Evolutionary conservation across 2,888 invertebrate genomes (phyloP).

Genomic region (Ochropleura plecta): DNA sequence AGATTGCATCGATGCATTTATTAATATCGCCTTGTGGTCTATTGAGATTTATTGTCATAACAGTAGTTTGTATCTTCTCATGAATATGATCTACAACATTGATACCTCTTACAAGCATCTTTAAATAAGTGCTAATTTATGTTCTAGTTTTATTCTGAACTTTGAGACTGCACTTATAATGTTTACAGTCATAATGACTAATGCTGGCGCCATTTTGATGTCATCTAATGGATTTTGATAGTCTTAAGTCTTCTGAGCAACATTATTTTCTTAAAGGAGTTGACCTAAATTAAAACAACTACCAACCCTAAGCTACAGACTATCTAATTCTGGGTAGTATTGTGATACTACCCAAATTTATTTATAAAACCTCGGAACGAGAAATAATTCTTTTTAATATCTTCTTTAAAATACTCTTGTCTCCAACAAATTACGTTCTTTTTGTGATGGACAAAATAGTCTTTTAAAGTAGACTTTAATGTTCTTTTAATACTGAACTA

Average conservation of each 20-base stretch:
- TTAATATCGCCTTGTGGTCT: slow-evolving; percentile 51
- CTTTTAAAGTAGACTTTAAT: not conserved
- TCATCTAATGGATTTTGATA: not conserved
- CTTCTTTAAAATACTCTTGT: not conserved
- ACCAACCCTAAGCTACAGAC: not conserved
- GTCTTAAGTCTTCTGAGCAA: not conserved
- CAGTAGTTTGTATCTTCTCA: slow-evolving; percentile 44
- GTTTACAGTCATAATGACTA: not conserved
- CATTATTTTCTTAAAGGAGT: not conserved
- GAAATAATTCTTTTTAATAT: not conserved
- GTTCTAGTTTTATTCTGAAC: slow-evolving; percentile 12
- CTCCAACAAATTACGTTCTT: not conserved
- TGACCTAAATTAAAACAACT: not conserved
- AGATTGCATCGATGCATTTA: slow-evolving; percentile 41
- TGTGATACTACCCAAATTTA: too few relatives aligned
- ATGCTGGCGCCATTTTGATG: slow-evolving; percentile 5
- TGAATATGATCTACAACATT: slow-evolving; percentile 60
- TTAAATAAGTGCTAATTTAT: slow-evolving; percentile 33
- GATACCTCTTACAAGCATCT: slow-evolving; percentile 13
- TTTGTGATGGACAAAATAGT: not conserved
- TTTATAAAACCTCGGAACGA: too few relatives aligned
- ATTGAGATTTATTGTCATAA: slow-evolving; percentile 61
- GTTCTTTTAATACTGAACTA: not conserved
- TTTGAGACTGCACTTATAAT: slow-evolving; percentile 9
- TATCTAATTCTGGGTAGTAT: not conserved